Base-by-base conservation (phyloP, 1,140 invertebrate species). In the Hycleus phaleratus region DNA sequence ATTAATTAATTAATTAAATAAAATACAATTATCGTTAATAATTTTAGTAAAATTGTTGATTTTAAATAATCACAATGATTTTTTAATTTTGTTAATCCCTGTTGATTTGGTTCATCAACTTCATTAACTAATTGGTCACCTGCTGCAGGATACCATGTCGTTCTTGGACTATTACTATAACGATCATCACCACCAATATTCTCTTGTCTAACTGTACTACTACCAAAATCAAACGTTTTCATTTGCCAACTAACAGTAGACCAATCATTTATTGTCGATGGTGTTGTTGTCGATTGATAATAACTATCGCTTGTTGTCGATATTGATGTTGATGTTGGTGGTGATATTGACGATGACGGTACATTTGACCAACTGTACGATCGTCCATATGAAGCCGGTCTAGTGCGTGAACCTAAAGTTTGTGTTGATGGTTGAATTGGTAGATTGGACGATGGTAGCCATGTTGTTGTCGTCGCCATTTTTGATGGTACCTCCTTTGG, bases 81-180 rank as follows among this genome's bases (percentile, higher is more conserved):
- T 50, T 60, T 64, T 9, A 61, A 66, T 59, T 76, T 75, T 5
- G 69, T 72, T 18, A 81, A 64, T 2, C 81, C 81, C 60, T 81
- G 77, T 60, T 82, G 81, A 63, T 82, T 82, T 1, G 81, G 80
- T 63, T 82, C 81, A 51, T 82, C 81, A 3, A 82, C 76, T 59
- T 79, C 74, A 63, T 81, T 82, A 43, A 71, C 76, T 7, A 77
- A 70, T 62, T 77, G 78, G 64, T 73, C 76, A 26, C 77, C 77
- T 24, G 77, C 77, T 0, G 74, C 76, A 39, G 78, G 77, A 55
- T 76, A 79, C 76, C 78, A 79, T 0, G 77, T 51, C 50, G 42
- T 49, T 42, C 42, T 12, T 40, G 58, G 40, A 5, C 49, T 26
- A 42, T 10, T 7, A 39, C 38, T 39, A 10, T 39, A 39, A 10